phyloP scores from a whole-genome alignment of 2,797 vertebrate species.

The Anguilla megastoma region DNA sequence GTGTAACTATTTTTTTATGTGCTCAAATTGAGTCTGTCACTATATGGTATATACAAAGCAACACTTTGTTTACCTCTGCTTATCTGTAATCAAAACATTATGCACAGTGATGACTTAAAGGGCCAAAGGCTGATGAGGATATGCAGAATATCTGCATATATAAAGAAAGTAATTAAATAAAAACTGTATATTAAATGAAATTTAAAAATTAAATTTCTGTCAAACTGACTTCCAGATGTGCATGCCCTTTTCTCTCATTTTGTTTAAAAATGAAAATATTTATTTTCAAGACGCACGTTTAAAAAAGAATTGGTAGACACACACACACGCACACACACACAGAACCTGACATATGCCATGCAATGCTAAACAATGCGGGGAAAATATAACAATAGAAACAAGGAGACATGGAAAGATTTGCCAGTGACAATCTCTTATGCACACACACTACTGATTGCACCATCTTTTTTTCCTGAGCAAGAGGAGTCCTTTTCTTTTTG shows the following conservation, averaged over 20 bases:
- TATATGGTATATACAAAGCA: not conserved
- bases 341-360: not conserved
- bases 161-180: not conserved
- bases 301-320: not conserved
- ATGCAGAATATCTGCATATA: not conserved
- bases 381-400: not conserved
- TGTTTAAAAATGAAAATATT: not conserved
- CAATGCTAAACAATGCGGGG: not conserved
- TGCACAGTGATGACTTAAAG: not conserved
- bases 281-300: not conserved
- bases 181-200: not conserved
- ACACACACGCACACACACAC: not conserved
- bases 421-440: not conserved
- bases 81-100: not conserved
- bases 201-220: not conserved
- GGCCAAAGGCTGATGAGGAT: not conserved
- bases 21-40: not conserved
- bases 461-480: not conserved
- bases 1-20: not conserved
- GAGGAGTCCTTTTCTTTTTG: conserved; percentile 34
- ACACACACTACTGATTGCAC: conserved; percentile 19
- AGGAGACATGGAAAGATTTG: not conserved
- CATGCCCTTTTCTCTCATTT: not conserved
- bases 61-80: not conserved
- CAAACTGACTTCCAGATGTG: not conserved